phyloP scores from a whole-genome alignment of 2,113 vertebrate species.

The Formicarius rufipectus region DNA sequence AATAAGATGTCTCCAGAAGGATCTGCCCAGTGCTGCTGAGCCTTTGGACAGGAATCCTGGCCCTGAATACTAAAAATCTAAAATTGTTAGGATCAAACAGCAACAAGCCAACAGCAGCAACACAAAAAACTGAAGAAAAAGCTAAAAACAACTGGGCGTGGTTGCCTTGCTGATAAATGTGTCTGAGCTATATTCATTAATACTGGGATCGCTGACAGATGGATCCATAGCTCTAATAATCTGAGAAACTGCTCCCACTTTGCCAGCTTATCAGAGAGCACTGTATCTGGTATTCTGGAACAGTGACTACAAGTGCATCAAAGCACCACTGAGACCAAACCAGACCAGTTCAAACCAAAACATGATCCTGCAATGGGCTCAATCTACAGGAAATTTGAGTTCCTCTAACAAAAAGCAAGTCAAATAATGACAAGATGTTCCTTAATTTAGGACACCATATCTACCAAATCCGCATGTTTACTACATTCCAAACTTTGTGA shows the following conservation, averaged over 20 bases:
- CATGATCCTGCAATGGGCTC: neutral
- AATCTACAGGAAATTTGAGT: neutral
- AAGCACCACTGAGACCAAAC: neutral
- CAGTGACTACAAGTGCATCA: neutral
- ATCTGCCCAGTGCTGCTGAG: neutral
- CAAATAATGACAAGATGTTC: neutral
- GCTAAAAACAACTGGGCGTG: neutral
- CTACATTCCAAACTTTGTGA: neutral
- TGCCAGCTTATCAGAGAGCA: neutral
- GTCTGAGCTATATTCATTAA: neutral
- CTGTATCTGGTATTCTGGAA: neutral
- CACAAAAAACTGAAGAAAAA: neutral
- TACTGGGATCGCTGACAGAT: neutral
- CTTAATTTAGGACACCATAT: neutral
- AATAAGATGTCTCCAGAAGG: neutral
- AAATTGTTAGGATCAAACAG: neutral
- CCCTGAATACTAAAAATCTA: neutral
- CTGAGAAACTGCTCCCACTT: neutral
- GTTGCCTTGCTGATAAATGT: neutral
- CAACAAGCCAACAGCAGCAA: neutral
- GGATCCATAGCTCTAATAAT: neutral
- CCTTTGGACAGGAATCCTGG: neutral
- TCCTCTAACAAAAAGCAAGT: neutral
- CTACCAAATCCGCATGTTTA: neutral
- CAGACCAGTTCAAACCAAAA: neutral